These are phyloP conservation scores for Ophthalmolycus amberensis DNA, from an alignment of 2,113 vertebrate genomes.

Conservation along the genomic window DNA sequence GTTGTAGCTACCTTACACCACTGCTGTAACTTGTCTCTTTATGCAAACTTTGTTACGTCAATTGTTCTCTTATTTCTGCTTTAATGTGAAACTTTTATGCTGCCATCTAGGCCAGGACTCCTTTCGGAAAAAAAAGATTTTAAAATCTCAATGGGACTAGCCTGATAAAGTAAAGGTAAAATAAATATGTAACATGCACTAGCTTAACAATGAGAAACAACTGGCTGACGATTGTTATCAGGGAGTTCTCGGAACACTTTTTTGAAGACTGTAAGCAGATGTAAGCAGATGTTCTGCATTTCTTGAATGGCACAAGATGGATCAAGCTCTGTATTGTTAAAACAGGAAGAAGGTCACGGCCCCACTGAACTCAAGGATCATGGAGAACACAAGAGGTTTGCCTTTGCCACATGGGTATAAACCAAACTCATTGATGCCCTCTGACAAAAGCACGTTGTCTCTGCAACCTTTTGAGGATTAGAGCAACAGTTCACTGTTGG, in stretches of 20 bases:
- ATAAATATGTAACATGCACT: background rate
- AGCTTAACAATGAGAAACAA: constrained; percentile 20
- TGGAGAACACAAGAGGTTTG: constrained; percentile 28
- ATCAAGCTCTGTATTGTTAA: constrained; percentile 43
- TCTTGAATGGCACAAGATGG: constrained; percentile 59
- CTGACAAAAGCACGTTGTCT: background rate
- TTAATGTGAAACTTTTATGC: background rate
- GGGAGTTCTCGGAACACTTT: constrained; percentile 15
- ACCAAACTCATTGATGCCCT: constrained; percentile 7
- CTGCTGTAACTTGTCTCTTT: background rate
- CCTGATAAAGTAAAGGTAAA: background rate
- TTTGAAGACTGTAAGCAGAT: constrained; percentile 49
- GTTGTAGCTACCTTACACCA: too few species aligned
- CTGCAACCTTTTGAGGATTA: background rate
- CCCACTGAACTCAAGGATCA: constrained; percentile 15
- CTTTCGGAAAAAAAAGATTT: background rate
- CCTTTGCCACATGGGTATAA: constrained; percentile 19
- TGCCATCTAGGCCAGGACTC: background rate
- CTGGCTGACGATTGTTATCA: background rate
- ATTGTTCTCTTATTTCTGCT: background rate
- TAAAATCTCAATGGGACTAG: background rate
- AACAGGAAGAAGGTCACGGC: constrained; percentile 44
- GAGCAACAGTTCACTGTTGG: background rate
- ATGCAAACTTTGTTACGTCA: background rate
- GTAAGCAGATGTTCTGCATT: constrained; percentile 60